Evolutionary conservation across 1,140 invertebrate genomes (phyloP), one percentile per base, ranked within the genome.

Genomic region (Drosophila albomicans): DNA sequence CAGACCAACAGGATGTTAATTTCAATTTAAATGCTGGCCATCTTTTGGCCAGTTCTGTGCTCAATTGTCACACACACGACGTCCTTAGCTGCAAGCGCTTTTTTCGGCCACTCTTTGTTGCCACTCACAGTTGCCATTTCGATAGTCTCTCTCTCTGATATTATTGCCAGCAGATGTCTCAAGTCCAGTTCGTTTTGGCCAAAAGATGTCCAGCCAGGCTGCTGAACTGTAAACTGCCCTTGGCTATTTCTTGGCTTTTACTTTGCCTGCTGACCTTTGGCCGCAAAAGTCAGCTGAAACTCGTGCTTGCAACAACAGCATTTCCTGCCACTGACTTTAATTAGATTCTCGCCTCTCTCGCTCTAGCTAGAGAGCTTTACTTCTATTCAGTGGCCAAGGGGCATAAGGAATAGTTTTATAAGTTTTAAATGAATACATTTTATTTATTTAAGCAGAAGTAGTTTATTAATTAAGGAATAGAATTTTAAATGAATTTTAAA

Each of bases 1-100:
- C 62, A 52, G 58, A 25, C 54, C 62, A 73, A 87, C 84, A 87
- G 84, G 84, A 87, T 87, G 84, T 87, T 87, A 88, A 87, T 88
- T 87, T 87, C 84, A 87, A 88, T 87, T 87, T 88, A 80, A 87
- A 84, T 88, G 82, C 82, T 78, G 63, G 66, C 81, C 77, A 63
- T 15, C 59, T 67, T 61, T 67, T 25, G 20, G 71, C 71, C 71
- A 66, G 57, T 65, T 54, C 38, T 52, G 46, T 43, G 45, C 67
- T 74, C 84, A 73, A 88, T 87, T 87, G 68, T 76, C 75, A 48
- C 81, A 75, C 81, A 75, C 62, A 67, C 61, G 66, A 78, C 59
- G 70, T 81, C 70, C 81, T 75, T 73, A 79, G 77, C 77, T 64
- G 46, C 63, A 48, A 79, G 77, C 77, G 63, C 28, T 25, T 79